Conservation (phyloP, 2,888 invertebrate species). For the Pyrrhosoma nymphula region DNA sequence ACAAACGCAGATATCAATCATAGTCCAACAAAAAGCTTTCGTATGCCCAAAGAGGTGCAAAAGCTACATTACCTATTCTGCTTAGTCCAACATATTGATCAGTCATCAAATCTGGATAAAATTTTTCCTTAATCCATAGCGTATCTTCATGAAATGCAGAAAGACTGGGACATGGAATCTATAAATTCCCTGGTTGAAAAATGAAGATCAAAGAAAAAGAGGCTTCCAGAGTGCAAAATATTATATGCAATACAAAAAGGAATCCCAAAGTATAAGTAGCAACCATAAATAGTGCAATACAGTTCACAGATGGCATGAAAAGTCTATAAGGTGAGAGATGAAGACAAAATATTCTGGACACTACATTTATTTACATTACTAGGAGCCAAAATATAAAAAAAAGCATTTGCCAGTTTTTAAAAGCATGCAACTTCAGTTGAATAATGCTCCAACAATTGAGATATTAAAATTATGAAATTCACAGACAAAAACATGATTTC, state of each 20-base stretch:
- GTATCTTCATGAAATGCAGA: not conserved
- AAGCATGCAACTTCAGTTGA: too few species aligned
- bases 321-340: too few species aligned
- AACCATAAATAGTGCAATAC: not conserved
- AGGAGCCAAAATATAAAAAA: too few species aligned
- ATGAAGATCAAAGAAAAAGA: not conserved
- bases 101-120: not conserved
- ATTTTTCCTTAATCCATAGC: not conserved
- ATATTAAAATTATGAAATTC: too few species aligned
- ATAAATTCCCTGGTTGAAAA: not conserved
- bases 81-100: not conserved
- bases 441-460: too few species aligned
- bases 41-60: not conserved
- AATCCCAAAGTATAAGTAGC: not conserved
- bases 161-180: not conserved
- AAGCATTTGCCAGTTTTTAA: too few species aligned
- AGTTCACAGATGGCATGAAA: too few species aligned
- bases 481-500: too few species aligned
- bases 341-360: too few species aligned
- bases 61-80: not conserved
- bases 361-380: too few species aligned
- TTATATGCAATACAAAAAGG: not conserved
- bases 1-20: not conserved
- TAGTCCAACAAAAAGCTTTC: not conserved
- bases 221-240: not conserved